Evolutionary conservation across 1,140 invertebrate genomes (phyloP).

Genomic region (Ruditapes philippinarum): DNA sequence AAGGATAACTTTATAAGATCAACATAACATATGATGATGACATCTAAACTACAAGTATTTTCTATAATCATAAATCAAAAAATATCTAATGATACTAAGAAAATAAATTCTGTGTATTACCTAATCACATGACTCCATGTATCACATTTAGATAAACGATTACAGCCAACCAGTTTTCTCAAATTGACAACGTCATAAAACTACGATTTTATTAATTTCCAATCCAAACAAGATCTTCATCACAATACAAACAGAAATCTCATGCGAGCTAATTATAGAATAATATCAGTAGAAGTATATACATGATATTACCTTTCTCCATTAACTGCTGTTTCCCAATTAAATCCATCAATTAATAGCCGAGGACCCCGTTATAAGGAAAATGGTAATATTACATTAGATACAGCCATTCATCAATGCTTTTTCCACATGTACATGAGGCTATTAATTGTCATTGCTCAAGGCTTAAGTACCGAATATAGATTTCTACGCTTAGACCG

Average conservation of each 20-base stretch:
- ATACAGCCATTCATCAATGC: conserved; percentile 17
- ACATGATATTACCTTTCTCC: neutral
- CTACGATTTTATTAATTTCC: no score
- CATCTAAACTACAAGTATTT: no score
- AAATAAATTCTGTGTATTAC: no score
- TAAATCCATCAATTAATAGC: conserved; percentile 29
- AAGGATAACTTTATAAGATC: no score
- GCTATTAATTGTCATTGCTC: conserved; percentile 11
- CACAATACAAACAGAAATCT: neutral
- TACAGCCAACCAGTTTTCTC: no score
- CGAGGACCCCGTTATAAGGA: neutral
- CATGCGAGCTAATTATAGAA: neutral
- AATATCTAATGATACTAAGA: no score
- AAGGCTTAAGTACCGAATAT: conserved; percentile 9
- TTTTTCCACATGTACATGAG: neutral
- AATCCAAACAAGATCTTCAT: neutral
- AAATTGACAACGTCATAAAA: no score
- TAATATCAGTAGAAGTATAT: conserved; percentile 17
- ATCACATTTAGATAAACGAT: no score
- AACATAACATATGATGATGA: no score
- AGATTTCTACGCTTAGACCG: neutral
- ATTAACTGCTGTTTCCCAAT: neutral
- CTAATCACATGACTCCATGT: no score
- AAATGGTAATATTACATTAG: conserved; percentile 3
- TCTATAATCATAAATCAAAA: no score